A percentile compares a stretch with the other conserved stretches of the same genome.
phyloP scores from a whole-genome alignment of 2,797 vertebrate genomes.

The Huso huso region DNA sequence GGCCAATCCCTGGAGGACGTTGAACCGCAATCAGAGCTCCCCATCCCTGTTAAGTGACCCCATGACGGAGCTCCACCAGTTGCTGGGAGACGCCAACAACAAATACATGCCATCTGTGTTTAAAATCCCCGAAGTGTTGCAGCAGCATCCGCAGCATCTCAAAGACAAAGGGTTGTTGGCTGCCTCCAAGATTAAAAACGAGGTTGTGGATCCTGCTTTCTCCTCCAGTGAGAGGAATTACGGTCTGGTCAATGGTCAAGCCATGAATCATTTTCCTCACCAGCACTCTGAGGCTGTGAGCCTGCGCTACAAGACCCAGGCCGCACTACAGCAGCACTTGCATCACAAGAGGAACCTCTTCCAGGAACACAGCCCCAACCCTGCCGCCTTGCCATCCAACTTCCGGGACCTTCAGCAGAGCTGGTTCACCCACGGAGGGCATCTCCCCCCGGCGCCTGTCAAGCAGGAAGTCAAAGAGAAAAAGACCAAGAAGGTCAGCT shows the following conservation, averaged over 20 bases:
- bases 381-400: constrained; percentile 30
- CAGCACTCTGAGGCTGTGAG: constrained; percentile 7
- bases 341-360: constrained; percentile 93
- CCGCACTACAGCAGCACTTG: constrained; percentile 90
- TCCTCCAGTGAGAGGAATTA: constrained; percentile 47
- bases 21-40: constrained; percentile 47
- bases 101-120: constrained; percentile 73
- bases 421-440: constrained; percentile 60
- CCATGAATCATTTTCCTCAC: constrained; percentile 16
- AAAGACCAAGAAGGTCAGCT: constrained; percentile 80
- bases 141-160: constrained; percentile 31
- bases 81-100: constrained; percentile 70
- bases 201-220: constrained; percentile 44
- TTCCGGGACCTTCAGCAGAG: constrained; percentile 64
- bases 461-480: constrained; percentile 74
- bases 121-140: constrained; percentile 60
- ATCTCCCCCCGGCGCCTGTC: constrained; percentile 28
- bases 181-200: constrained; percentile 55
- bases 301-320: constrained; percentile 82
- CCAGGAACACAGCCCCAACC: constrained; percentile 52
- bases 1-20: constrained; percentile 52
- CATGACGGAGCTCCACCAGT: constrained; percentile 89
- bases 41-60: constrained; percentile 60
- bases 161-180: constrained; percentile 34
- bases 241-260: constrained; percentile 53